Conservation (phyloP, 2,113 vertebrate species). For the Ciconia boyciana region DNA sequence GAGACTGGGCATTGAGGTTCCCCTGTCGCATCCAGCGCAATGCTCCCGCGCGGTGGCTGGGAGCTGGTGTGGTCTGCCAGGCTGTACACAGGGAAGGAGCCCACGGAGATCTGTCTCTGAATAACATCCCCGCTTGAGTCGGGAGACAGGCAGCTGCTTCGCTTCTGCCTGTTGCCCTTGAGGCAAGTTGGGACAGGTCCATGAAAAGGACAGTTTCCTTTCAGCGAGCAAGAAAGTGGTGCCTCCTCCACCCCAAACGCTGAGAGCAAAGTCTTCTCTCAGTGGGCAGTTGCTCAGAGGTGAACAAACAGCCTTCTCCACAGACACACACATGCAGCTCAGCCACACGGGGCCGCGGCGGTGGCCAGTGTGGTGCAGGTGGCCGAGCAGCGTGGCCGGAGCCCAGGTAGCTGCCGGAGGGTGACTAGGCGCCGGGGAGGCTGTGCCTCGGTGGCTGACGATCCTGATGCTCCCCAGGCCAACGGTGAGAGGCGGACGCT, state of each 20-base stretch:
- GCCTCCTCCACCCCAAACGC: background rate
- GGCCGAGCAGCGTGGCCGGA: accelerated
- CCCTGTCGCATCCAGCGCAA: accelerated
- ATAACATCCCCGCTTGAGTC: accelerated
- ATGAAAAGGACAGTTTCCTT: background rate
- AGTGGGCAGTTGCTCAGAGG: background rate
- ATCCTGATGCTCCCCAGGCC: background rate
- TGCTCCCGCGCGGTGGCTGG: accelerated
- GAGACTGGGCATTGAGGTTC: background rate
- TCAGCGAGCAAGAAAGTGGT: background rate
- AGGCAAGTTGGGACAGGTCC: background rate
- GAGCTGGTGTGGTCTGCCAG: background rate
- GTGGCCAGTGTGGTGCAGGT: too few species aligned
- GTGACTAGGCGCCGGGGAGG: accelerated
- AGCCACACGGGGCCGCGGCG: accelerated
- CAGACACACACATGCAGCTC: accelerated
- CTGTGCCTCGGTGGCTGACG: accelerated
- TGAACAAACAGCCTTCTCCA: background rate
- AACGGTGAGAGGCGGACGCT: accelerated
- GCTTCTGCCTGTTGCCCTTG: background rate
- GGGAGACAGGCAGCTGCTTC: background rate
- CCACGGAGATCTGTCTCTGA: background rate
- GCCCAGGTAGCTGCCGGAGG: background rate
- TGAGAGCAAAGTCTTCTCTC: background rate
- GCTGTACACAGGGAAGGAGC: background rate